Conservation (phyloP, 2,113 vertebrate species). For the Poecile atricapillus region DNA sequence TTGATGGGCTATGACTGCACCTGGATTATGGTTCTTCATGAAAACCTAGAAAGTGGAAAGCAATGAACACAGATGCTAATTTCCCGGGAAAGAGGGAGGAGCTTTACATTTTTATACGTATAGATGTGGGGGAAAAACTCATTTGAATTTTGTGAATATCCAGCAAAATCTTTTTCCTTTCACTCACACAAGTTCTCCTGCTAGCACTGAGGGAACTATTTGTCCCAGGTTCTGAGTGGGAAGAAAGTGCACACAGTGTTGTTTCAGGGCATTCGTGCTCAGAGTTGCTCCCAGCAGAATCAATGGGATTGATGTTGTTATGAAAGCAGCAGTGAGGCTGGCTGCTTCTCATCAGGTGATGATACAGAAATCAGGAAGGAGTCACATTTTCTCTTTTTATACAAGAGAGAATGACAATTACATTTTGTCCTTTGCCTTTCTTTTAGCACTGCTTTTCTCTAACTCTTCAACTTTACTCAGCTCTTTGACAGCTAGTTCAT, state of each 20-base stretch:
- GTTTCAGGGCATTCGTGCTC: neutral
- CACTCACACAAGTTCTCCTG: neutral
- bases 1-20: neutral
- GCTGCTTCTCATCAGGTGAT: neutral
- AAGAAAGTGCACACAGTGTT: neutral
- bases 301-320: neutral
- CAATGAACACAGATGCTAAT: neutral
- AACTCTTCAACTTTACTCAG: neutral
- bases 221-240: neutral
- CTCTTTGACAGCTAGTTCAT: neutral
- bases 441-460: neutral
- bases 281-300: neutral
- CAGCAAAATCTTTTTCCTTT: neutral
- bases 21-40: neutral
- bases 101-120: neutral
- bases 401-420: neutral
- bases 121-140: neutral
- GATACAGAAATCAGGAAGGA: neutral
- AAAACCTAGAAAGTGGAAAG: neutral
- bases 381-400: neutral
- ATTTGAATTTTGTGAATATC: neutral
- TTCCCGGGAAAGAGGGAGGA: neutral
- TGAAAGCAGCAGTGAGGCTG: neutral
- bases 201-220: neutral
- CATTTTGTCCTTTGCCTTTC: neutral